Evolutionary conservation across 92 coral and sea anemone species (phyloP).

Genomic region (Zoanthus solanderi): DNA sequence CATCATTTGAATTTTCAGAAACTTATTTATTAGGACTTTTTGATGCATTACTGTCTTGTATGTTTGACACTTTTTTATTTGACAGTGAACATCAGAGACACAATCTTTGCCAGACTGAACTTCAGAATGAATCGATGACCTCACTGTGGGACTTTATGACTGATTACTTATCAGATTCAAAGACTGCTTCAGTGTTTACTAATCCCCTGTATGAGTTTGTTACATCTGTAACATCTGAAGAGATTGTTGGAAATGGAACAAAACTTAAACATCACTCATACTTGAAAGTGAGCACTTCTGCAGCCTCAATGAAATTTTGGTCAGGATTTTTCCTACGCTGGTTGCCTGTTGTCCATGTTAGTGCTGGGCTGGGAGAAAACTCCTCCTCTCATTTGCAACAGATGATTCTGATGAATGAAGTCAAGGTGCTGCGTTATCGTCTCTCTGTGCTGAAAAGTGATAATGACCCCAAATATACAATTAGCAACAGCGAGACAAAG

Average conservation of each 20-base stretch:
- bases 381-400: slow-evolving; percentile 93
- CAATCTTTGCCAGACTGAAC: slow-evolving; percentile 67
- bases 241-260: slow-evolving; percentile 56
- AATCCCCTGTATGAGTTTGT: slow-evolving; percentile 91
- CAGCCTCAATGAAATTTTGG: slow-evolving; percentile 96
- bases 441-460: slow-evolving; percentile 74
- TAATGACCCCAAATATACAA: slow-evolving; percentile 20
- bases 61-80: slow-evolving; percentile 93
- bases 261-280: slow-evolving; percentile 51
- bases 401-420: slow-evolving; percentile 91
- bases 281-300: slow-evolving; percentile 74
- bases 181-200: slow-evolving; percentile 76
- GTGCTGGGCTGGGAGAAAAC: slow-evolving; percentile 93
- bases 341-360: slow-evolving; percentile 93
- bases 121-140: slow-evolving; percentile 68
- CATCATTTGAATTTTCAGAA: slow-evolving; percentile 97
- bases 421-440: slow-evolving; percentile 83
- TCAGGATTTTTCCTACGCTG: slow-evolving; percentile 90
- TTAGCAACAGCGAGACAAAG: slow-evolving; percentile 21
- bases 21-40: slow-evolving; percentile 87
- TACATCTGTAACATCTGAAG: slow-evolving; percentile 43
- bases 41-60: slow-evolving; percentile 92
- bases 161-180: slow-evolving; percentile 83
- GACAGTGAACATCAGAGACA: slow-evolving; percentile 90
- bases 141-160: slow-evolving; percentile 93